Base-by-base conservation (phyloP, 2,888 invertebrate species). In the Podabrus alpinus region DNA sequence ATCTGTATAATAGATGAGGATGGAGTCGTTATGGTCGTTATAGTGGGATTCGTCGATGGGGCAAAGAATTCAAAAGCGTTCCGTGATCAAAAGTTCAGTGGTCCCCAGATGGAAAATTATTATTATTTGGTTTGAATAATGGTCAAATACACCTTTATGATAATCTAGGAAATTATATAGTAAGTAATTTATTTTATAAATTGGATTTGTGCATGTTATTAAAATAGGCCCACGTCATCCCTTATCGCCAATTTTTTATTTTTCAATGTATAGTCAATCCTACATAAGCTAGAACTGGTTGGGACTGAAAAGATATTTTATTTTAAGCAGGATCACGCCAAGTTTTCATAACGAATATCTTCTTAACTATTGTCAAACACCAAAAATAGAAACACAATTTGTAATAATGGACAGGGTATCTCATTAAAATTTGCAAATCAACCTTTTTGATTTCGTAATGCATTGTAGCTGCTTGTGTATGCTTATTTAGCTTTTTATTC, bases 1-100 rank as follows among this genome's bases (percentile, higher is more conserved):
- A 99, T 99, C 80, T 98, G 98, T 85, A 99, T 99, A 83, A 98
- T 97, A 1, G 99, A 99, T 89, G 98, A 98, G 87, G 99, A 99
- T 90, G 99, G 96, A 71, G 96, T 96, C 73, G 95, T n/a, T n/a
- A n/a, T n/a, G n/a, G n/a, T n/a, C n/a, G n/a, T 98, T 2, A 97
- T 97, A 82, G 95, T 96, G 71, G 99, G 99, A 0, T 97, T 98
- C 9, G 97, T 98, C 0, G 99, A 99, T 88, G 99, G 98, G 98
- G 98, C 3, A 99, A 98, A 87, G 99, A 99, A 84, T 89, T 99
- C 17, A 97, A 97, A 87, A 94, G 94, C 15, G 91, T 94, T 0
- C 92, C 93, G 17, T 88, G 98, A 16, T 91, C 92, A 19, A 93
- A 94, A 15, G 97, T 98, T 0, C 97, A 97, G 88, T 99, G 99